phyloP scores from a whole-genome alignment of 2,888 invertebrate species.

The Lissocephala sabroskyi region DNA sequence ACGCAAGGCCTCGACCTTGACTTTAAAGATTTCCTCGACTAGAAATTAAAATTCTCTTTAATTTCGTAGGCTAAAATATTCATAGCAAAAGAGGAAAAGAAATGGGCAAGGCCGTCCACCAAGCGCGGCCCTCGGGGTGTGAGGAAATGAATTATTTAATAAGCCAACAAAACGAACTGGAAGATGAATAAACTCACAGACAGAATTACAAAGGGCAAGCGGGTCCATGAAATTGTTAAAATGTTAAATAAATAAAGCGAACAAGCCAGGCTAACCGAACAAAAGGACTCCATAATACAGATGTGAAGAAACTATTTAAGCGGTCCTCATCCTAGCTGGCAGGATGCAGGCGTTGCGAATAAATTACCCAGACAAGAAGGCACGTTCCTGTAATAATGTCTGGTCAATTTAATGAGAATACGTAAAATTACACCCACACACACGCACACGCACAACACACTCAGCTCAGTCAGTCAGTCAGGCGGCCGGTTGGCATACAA shows the following conservation, averaged over 20 bases:
- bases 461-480: too few species aligned
- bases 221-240: slow-evolving; percentile 31
- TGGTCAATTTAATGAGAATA: slow-evolving; percentile 64
- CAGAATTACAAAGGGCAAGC: slow-evolving; percentile 13
- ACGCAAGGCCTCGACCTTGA: too few species aligned
- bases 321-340: slow-evolving; percentile 6
- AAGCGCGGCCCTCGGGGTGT: too few species aligned
- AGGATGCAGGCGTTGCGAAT: slow-evolving; percentile 27
- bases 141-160: slow-evolving; percentile 3
- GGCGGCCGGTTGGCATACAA: too few species aligned
- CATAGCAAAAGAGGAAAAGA: slow-evolving; percentile 1
- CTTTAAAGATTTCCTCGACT: too few species aligned
- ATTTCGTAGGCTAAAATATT: too few species aligned
- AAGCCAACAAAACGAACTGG: slow-evolving; percentile 4
- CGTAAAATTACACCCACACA: slow-evolving; percentile 39
- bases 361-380: slow-evolving; percentile 46
- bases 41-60: too few species aligned
- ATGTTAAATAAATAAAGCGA: slow-evolving; percentile 43
- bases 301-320: slow-evolving; percentile 28
- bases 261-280: not conserved
- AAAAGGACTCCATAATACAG: slow-evolving; percentile 21
- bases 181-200: not conserved
- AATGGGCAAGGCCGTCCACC: too few species aligned
- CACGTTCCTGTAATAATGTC: slow-evolving; percentile 60
- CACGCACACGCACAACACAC: slow-evolving; percentile 1